Percentiles rank a stretch among this genome's conserved stretches.
phyloP scores from a whole-genome alignment of 2,888 invertebrate genomes.

The Griposia aprilina region DNA sequence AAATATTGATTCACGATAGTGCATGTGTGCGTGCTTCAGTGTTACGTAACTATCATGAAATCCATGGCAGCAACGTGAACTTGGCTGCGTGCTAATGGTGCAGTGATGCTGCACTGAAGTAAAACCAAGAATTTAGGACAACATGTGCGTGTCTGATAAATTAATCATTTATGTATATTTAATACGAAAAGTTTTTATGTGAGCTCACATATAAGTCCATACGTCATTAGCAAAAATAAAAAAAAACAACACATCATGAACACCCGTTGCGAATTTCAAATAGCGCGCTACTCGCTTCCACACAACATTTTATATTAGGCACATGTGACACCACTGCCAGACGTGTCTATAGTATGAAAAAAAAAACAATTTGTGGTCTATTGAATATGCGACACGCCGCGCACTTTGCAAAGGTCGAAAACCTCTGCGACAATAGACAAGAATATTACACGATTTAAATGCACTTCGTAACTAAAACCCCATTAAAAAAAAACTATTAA shows the following conservation, averaged over 20 bases:
- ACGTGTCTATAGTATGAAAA: slow-evolving; percentile 73
- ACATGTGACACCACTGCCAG: slow-evolving; percentile 70
- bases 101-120: slow-evolving; percentile 57
- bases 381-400: slow-evolving; percentile 79
- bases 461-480: slow-evolving; percentile 65
- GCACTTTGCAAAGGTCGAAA: slow-evolving; percentile 80
- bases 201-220: neutral
- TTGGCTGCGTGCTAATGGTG: slow-evolving; percentile 51
- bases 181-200: neutral
- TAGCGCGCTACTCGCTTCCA: slow-evolving; percentile 47
- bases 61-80: slow-evolving; percentile 57
- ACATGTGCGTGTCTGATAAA: neutral
- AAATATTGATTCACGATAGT: slow-evolving; percentile 52
- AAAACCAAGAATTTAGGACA: slow-evolving; percentile 24
- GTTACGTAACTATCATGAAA: slow-evolving; percentile 54
- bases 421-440: slow-evolving; percentile 82
- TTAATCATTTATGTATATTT: slow-evolving; percentile 2
- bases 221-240: neutral
- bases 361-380: slow-evolving; percentile 75
- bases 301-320: slow-evolving; percentile 51
- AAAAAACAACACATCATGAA: slow-evolving; percentile 11
- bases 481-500: slow-evolving; percentile 12
- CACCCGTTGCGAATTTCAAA: slow-evolving; percentile 54
- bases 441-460: slow-evolving; percentile 78
- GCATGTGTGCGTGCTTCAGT: slow-evolving; percentile 40